Evolutionary conservation across 1,140 invertebrate species (phyloP).

Genomic region (Kradibia gibbosae): DNA sequence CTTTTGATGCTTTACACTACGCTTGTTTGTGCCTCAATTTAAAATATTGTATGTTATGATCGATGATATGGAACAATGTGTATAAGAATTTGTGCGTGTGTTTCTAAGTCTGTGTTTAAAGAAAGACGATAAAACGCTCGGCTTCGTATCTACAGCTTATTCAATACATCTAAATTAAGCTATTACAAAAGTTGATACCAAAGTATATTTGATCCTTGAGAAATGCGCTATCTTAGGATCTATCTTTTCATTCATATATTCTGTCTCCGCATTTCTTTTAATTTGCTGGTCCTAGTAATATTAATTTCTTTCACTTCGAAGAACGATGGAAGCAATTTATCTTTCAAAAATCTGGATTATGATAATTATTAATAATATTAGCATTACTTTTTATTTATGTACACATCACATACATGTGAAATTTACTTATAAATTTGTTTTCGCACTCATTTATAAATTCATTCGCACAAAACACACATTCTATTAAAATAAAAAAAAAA

Average conservation of each 20-base stretch:
- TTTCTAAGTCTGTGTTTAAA: slow-evolving; percentile 43
- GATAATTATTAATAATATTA: slow-evolving; percentile 40
- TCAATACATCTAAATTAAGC: slow-evolving; percentile 57
- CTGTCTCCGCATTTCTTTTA: slow-evolving; percentile 34
- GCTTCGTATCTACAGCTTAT: slow-evolving; percentile 59
- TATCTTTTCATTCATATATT: slow-evolving; percentile 21
- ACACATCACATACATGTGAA: slow-evolving; percentile 56
- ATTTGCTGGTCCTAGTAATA: slow-evolving; percentile 18
- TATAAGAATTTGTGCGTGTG: slow-evolving; percentile 45
- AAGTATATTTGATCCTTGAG: slow-evolving; percentile 55
- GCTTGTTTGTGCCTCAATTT: not conserved
- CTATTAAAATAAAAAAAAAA: slow-evolving; percentile 57
- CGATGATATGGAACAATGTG: not conserved
- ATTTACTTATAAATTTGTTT: slow-evolving; percentile 55
- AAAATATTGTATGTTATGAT: not conserved
- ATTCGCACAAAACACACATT: slow-evolving; percentile 56
- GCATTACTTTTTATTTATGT: slow-evolving; percentile 56
- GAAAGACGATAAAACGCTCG: slow-evolving; percentile 6
- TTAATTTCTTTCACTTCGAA: slow-evolving; percentile 15
- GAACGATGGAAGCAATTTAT: slow-evolving; percentile 25
- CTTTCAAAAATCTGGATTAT: slow-evolving; percentile 7
- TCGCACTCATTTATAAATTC: slow-evolving; percentile 53
- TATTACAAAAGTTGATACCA: slow-evolving; percentile 50
- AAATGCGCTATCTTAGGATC: slow-evolving; percentile 50
- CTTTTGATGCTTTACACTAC: not conserved